Evolutionary conservation across 2,888 invertebrate species (phyloP), one percentile per base, ranked within the genome.

Genomic region (Antheraea yamamai): DNA sequence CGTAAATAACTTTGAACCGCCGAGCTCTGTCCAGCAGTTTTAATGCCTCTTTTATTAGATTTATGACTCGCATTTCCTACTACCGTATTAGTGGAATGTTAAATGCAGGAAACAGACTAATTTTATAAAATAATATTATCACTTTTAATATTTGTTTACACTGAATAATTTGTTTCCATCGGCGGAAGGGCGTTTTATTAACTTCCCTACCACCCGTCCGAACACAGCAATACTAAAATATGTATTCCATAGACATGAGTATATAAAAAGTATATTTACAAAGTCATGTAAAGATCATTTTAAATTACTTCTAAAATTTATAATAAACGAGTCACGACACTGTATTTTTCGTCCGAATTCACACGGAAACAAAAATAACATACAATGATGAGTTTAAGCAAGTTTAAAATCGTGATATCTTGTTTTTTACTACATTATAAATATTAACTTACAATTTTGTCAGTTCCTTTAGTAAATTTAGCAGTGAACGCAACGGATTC

Each of bases 41-140:
- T 82, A 79, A 81, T 81, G 77, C 80, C 75, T 77, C 76, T 81
- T 77, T 79, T 81, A 81, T 82, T 77, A 77, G 80, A 83, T 85
- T 86, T 79, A 84, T 77, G 80, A 79, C 75, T 72, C 79, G 78
- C 61, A 58, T 78, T 78, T 80, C 74, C 77, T 77, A 75, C 73
- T 79, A 71, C 75, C 64, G 76, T 73, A 77, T 76, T 78, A 76
- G 58, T 75, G 76, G 77, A 80, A 81, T 81, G 77, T 76, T 76
- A 77, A 76, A 81, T 74, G 75, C 81, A 80, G 82, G 85, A 84
- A 83, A 76, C 77, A 74, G 52, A 73, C 73, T 52, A 66, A 72
- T 66, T 47, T 61, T 74, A 75, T 66, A 70, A 74, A 61, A 47
- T 52, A 20, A 66, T 66, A 30, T 68, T 52, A 75, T 76, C 74